Percentiles rank a stretch among this genome's conserved stretches.
These are phyloP conservation scores for Ectemnius continuus DNA, from an alignment of 2,888 invertebrate genomes.

Conservation along the genomic window DNA sequence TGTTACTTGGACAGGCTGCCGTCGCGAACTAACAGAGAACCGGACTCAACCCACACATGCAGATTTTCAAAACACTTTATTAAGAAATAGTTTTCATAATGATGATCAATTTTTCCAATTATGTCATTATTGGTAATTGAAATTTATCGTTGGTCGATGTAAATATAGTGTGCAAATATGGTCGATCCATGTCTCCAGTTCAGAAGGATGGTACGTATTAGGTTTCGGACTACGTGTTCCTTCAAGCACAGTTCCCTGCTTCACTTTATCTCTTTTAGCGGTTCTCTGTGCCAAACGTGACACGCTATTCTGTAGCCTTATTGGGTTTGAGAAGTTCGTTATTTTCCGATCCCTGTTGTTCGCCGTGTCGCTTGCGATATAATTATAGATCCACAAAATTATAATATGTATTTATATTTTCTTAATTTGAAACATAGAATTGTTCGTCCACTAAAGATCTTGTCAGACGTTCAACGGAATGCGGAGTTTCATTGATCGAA, in stretches of 20 bases:
- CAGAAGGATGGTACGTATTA: neutral
- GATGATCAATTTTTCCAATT: neutral
- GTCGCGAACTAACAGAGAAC: too few relatives aligned
- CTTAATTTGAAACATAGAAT: too few relatives aligned
- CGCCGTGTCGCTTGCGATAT: too few relatives aligned
- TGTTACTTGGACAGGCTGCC: too few relatives aligned
- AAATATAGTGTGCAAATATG: neutral
- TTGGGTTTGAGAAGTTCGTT: too few relatives aligned
- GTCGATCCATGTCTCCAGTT: neutral
- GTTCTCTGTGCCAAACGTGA: neutral
- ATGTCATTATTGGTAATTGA: neutral
- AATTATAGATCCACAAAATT: too few relatives aligned
- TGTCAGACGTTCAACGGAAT: slow-evolving; percentile 1
- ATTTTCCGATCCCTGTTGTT: too few relatives aligned
- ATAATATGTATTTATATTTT: too few relatives aligned
- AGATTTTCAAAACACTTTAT: too few relatives aligned
- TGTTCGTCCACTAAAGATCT: too few relatives aligned
- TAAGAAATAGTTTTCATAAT: too few relatives aligned
- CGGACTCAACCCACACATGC: too few relatives aligned
- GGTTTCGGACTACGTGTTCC: slow-evolving; percentile 1
- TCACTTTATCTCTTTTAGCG: neutral
- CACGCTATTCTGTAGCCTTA: slow-evolving; percentile 9
- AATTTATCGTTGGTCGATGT: neutral
- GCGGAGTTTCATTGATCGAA: slow-evolving; percentile 36
- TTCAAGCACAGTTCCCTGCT: neutral